Conservation (phyloP, 2,113 vertebrate species). For the Oenanthe oenanthe region DNA sequence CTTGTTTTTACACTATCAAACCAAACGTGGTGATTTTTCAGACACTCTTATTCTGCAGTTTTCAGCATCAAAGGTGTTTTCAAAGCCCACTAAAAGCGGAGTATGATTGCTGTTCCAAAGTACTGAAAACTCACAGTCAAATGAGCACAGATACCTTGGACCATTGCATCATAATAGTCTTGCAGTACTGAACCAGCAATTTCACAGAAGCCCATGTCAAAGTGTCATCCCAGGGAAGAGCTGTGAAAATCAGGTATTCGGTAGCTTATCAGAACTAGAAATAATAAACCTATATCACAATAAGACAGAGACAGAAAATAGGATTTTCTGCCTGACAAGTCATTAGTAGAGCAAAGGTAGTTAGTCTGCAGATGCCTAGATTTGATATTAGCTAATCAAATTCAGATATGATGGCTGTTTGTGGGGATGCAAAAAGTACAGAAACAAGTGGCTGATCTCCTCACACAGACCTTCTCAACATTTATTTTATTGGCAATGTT, state of each 20-base stretch:
- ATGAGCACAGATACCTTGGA: background rate
- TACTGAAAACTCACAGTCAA: background rate
- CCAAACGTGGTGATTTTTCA: background rate
- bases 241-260: background rate
- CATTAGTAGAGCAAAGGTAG: background rate
- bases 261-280: background rate
- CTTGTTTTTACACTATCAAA: background rate
- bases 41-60: background rate
- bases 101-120: background rate
- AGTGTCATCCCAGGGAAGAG: background rate
- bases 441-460: background rate
- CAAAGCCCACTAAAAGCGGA: background rate
- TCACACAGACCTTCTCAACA: background rate
- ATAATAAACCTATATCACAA: rapidly evolving
- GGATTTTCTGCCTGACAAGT: background rate
- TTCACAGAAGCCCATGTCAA: background rate
- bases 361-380: background rate
- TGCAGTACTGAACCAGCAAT: background rate
- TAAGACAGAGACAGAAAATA: background rate
- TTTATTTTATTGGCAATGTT: background rate
- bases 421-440: rapidly evolving
- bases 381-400: background rate
- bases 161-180: background rate
- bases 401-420: background rate
- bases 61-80: background rate